Base-by-base conservation (phyloP, 2,888 invertebrate species). In the Caenorhabditis drosophilae region DNA sequence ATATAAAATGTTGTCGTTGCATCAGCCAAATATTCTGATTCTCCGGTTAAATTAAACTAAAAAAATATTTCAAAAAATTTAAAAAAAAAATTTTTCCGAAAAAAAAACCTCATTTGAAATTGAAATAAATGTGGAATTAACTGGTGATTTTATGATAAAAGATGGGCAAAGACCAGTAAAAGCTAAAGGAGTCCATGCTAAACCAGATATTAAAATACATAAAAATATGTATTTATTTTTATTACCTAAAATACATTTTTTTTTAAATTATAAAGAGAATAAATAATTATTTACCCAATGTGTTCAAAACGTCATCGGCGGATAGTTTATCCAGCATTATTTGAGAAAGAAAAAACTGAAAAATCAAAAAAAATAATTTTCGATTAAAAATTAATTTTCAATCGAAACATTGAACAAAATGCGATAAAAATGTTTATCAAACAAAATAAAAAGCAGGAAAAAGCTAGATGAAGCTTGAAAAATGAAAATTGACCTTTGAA, bases 1-100 rank as follows among this genome's bases (percentile, higher is more conserved):
- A 76, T 76, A 53, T 70, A 76, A 25, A 66, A 59, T 4, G 73
- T 63, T 1, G 75, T 70, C 0, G 70, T 59, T 31, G 64, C 56
- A 23, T 76, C 78, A 12, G 70, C 69, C 18, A 77, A 57, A 46
- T 62, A 69, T 16, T 67, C 36, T 15, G 47, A 38, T 9, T 54
- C 54, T n/a, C 59, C 69, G 1, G 42, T 58, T 23, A 76, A 55
- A 45, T 75, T 52, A 54, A 75, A 76, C 61, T 75, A 41, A 50
- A 71, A 50, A 16, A 55, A n/a, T n/a, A n/a, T n/a, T n/a, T n/a
- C n/a, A n/a, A n/a, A n/a, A n/a, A n/a, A n/a, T n/a, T n/a, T n/a
- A n/a, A n/a, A n/a, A n/a, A n/a, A n/a, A n/a, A n/a, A n/a, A n/a
- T n/a, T n/a, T n/a, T 46, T 7, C 31, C 46, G 22, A 55, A 42